These are phyloP conservation scores for Drosophila jambulina DNA, from an alignment of 1,140 invertebrate species.

Conservation along the genomic window DNA sequence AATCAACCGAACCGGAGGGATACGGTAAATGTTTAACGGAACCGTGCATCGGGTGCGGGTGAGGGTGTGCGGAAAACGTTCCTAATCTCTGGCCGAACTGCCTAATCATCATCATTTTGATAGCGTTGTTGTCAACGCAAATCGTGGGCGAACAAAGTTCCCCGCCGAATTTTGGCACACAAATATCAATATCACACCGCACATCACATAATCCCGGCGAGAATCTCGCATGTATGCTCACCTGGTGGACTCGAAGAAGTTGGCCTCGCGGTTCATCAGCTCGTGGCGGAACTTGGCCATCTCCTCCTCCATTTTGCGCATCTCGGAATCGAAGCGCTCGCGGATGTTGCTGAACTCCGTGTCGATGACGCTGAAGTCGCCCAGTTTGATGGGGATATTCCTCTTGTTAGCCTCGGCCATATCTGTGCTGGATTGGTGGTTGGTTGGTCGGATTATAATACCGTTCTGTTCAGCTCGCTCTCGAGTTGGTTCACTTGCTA, in stretches of 20 bases:
- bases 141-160: neutral
- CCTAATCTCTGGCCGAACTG: constrained; percentile 24
- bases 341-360: constrained; percentile 98
- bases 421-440: constrained; percentile 79
- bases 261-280: constrained; percentile 95
- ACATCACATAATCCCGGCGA: constrained; percentile 17
- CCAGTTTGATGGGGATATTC: constrained; percentile 96
- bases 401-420: constrained; percentile 93
- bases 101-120: constrained; percentile 8
- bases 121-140: constrained; percentile 19
- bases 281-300: constrained; percentile 98
- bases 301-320: constrained; percentile 99
- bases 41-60: neutral
- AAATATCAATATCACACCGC: constrained; percentile 2
- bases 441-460: constrained; percentile 19
- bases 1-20: constrained; percentile 12
- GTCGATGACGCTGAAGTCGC: constrained; percentile 97
- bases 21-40: constrained; percentile 3
- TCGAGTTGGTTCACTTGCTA: constrained; percentile 64
- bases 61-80: neutral
- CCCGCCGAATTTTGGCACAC: neutral
- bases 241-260: constrained; percentile 96
- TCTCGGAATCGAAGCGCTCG: constrained; percentile 97
- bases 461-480: constrained; percentile 16
- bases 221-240: constrained; percentile 78